Evolutionary conservation across 2,888 invertebrate species (phyloP), one percentile per base, ranked within the genome.

Genomic region (Cordilura impudica): DNA sequence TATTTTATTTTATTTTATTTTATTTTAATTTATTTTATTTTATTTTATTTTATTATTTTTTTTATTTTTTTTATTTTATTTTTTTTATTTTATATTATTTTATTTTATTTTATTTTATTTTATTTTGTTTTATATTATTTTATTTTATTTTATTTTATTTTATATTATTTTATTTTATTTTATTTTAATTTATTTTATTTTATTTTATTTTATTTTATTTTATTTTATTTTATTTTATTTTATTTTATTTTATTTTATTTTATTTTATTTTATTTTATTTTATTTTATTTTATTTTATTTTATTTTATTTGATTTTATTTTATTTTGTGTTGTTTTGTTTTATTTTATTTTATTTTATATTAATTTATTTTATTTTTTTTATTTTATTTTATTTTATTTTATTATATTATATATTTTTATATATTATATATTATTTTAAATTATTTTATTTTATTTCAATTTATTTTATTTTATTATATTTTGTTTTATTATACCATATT

Each of bases 71-170:
- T 54, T 29, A 26, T 29, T 29, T 54, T 29, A 26, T 29, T 29
- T 54, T 29, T 29, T 29, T 29, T 54, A 54, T 29, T 29, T 29
- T 54, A 54, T 29, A 14, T 29, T 54, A 54, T 29, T 29, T 29
- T 54, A 54, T 29, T 29, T 29, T 54, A 54, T 29, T 14, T 29
- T 54, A 54, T 29, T 29, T 29, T 54, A 54, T 29, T 29, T 29
- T 54, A 54, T 29, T 29, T 29, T 39, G n/a, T n/a, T n/a, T n/a
- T n/a, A n/a, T n/a, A n/a, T n/a, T n/a, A n/a, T n/a, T n/a, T n/a
- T n/a, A n/a, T n/a, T n/a, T 39, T 54, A 54, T 26, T 53, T n/a
- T 53, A 53, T 26, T 53, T n/a, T 53, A 53, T 26, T 53, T n/a
- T 53, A 53, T 26, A 23, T n/a, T 53, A 53, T 26, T 53, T n/a